Base-by-base conservation (phyloP, 92 coral and sea anemone species). In the Anthopleura xanthogrammica region DNA sequence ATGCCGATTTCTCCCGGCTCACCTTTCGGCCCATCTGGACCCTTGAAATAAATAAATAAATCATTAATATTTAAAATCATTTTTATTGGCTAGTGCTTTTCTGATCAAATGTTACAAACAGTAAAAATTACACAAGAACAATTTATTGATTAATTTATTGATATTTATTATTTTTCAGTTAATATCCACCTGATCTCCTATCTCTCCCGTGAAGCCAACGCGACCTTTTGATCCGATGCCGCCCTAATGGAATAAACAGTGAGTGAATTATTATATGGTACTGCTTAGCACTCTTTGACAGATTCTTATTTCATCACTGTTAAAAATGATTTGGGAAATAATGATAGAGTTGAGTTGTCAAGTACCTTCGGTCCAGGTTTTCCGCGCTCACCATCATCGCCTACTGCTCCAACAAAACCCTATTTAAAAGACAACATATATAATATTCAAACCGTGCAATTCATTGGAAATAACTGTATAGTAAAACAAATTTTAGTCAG, bases 141-240 rank as follows among this genome's bases (percentile, higher is more conserved):
- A 57, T 3, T 14, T 17, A 43, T 43, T 43, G 48, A 43, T 43
- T 0, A 7, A 43, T 43, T 43, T 54, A 54, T 14, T 54, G 58
- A 11, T 11, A 54, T 14, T 56, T 41, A 16, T 29, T 4, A 52
- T 24, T 57, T 74, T 23, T 41, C 22, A 46, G 16, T 12, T 36
- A 2, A 20, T 24, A 40, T 52, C 16, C 60, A 90, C 93, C 90
- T 83, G 79, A 68, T 66, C 83, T 17, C 93, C 93, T 16, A 62
- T 41, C 7, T 76, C 79, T 24, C 98, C 98, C 50, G 79, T 84
- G 68, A 56, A 72, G 56, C 98, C 98, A 50, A 79, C 79, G 13
- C 82, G 85, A 12, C 98, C 98, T 85, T 92, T 92, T 17, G 80
- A 16, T n/a, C 98, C 98, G 43, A 60, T 62, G 19, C 79, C 90